A percentile compares a stretch with the other conserved stretches of the same genome.
Conservation (phyloP, 2,113 vertebrate genomes). For the Hippocampus barbouri region DNA sequence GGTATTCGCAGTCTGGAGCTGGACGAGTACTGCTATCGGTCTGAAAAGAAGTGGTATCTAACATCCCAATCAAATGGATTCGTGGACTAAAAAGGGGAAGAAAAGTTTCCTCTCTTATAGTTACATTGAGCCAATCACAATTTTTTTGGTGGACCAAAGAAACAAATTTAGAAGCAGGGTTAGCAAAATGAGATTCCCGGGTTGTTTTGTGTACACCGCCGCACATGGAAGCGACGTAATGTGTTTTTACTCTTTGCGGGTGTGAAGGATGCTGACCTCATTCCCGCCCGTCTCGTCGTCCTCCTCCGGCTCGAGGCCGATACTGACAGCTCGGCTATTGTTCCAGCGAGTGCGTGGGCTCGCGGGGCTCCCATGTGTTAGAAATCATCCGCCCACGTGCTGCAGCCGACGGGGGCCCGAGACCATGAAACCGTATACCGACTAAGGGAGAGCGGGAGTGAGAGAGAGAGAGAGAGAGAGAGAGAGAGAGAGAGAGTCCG, state of each 20-base stretch:
- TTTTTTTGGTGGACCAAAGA: neutral
- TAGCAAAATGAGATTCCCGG: neutral
- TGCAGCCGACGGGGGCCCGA: slow-evolving; percentile 65
- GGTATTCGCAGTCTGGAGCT: too few species aligned
- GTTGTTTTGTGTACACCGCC: neutral
- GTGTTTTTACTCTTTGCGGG: slow-evolving; percentile 51
- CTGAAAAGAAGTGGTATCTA: too few species aligned
- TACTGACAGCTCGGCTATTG: slow-evolving; percentile 77
- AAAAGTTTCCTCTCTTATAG: neutral
- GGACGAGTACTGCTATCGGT: too few species aligned
- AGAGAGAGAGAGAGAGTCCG: slow-evolving; percentile 41
- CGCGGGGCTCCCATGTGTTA: slow-evolving; percentile 78
- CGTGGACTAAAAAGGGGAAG: neutral
- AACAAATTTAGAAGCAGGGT: neutral
- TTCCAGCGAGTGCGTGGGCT: slow-evolving; percentile 69
- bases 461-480: slow-evolving; percentile 19
- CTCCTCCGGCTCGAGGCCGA: slow-evolving; percentile 44
- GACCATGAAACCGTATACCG: slow-evolving; percentile 71
- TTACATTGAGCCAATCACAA: neutral
- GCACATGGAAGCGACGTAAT: neutral
- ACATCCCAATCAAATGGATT: too few species aligned
- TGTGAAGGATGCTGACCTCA: slow-evolving; percentile 72
- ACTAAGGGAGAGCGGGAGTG: neutral
- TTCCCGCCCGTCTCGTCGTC: slow-evolving; percentile 54
- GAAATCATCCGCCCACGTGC: slow-evolving; percentile 81